Percentiles rank a stretch among this genome's conserved stretches.
These are phyloP conservation scores for Pseudochromis fuscus DNA, from an alignment of 2,797 vertebrate species.

Conservation along the genomic window DNA sequence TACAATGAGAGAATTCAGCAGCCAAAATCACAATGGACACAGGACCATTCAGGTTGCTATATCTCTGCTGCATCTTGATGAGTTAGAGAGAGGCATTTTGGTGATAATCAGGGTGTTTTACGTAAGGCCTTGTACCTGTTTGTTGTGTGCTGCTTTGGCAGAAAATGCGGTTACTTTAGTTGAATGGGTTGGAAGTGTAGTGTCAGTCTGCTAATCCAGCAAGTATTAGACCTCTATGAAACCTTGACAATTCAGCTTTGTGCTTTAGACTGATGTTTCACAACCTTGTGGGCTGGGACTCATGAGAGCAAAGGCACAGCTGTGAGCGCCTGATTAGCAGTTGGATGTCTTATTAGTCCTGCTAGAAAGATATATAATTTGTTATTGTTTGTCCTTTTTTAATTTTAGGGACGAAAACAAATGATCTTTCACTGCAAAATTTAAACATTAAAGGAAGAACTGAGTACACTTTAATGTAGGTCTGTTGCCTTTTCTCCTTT, in stretches of 20 bases:
- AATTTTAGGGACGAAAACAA: not conserved
- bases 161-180: conserved; percentile 23
- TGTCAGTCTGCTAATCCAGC: not conserved
- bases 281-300: not conserved
- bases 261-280: not conserved
- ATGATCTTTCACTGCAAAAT: not conserved
- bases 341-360: not conserved
- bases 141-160: conserved; percentile 23
- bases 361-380: not conserved
- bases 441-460: not conserved
- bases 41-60: conserved; percentile 58
- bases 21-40: conserved; percentile 67
- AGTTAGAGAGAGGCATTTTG: conserved; percentile 44
- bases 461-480: too few relatives aligned
- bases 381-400: not conserved
- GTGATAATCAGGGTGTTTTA: conserved; percentile 46
- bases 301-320: not conserved
- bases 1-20: conserved; percentile 76
- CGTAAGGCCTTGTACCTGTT: conserved; percentile 30
- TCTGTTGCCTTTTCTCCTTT: too few relatives aligned
- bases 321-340: not conserved
- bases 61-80: conserved; percentile 59
- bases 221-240: conserved; percentile 4
- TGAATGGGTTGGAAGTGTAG: not conserved
- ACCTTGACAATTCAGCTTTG: conserved; percentile 18